Evolutionary conservation across 2,797 vertebrate species (phyloP).

Genomic region (Phoxinus dragarum): DNA sequence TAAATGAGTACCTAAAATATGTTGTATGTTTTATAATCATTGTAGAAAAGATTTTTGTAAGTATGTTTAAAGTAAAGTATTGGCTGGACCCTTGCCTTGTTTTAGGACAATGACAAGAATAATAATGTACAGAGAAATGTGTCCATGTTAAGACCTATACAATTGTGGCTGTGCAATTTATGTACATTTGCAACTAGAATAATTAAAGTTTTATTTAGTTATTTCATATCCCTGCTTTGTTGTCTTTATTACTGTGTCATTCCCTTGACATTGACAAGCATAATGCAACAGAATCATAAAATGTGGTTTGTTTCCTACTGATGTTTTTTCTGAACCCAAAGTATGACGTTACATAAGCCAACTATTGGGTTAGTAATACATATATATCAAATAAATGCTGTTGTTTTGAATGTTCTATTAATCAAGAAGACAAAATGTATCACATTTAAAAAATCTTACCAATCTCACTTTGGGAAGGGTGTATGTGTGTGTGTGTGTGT

Average conservation of each 20-base stretch:
- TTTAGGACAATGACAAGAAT: constrained; percentile 85
- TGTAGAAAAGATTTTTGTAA: constrained; percentile 98
- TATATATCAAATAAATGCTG: too few relatives aligned
- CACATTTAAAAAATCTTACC: background rate
- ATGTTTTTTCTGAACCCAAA: background rate
- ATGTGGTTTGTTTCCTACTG: background rate
- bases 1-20: constrained; percentile 79
- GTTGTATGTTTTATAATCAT: constrained; percentile 95
- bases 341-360: background rate
- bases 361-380: too few relatives aligned
- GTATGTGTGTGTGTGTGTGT: too few relatives aligned
- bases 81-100: constrained; percentile 84
- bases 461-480: background rate
- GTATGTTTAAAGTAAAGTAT: constrained; percentile 94
- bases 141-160: constrained; percentile 85
- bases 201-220: constrained; percentile 99
- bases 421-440: background rate
- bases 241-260: constrained; percentile 37
- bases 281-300: background rate
- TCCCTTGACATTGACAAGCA: background rate
- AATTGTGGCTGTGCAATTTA: constrained; percentile 98
- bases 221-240: constrained; percentile 83
- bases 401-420: too few relatives aligned
- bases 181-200: constrained; percentile 99
- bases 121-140: constrained; percentile 97